Evolutionary conservation across 2,113 vertebrate genomes (phyloP).

Genomic region (Amphilophus citrinellus): DNA sequence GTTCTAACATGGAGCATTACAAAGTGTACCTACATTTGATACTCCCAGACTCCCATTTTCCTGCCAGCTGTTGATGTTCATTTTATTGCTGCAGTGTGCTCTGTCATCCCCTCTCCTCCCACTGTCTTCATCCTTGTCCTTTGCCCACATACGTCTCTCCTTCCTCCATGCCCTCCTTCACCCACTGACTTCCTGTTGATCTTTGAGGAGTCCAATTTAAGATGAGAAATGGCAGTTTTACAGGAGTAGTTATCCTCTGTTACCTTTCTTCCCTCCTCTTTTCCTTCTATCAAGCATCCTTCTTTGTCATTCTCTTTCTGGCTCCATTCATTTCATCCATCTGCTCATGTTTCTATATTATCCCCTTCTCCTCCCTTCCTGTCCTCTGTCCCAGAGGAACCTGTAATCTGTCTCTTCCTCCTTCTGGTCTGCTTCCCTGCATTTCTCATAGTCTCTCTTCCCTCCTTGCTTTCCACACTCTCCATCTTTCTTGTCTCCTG

Average conservation of each 20-base stretch:
- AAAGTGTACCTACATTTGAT: not conserved
- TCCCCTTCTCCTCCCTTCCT: conserved; percentile 54
- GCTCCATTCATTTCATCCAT: conserved; percentile 28
- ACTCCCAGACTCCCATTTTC: not conserved
- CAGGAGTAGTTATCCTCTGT: not conserved
- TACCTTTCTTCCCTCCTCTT: not conserved
- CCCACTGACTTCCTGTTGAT: conserved; percentile 12
- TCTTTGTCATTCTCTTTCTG: not conserved
- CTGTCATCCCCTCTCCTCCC: conserved; percentile 30
- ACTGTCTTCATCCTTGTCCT: conserved; percentile 44
- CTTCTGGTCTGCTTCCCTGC: conserved; percentile 25
- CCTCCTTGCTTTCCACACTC: not conserved
- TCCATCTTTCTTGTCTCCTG: conserved; percentile 7
- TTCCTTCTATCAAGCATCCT: not conserved
- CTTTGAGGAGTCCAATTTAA: not conserved
- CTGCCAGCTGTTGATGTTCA: conserved; percentile 24
- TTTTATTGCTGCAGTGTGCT: conserved; percentile 44
- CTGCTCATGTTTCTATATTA: conserved; percentile 48
- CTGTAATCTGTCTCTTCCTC: conserved; percentile 51
- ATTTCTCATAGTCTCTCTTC: conserved; percentile 10
- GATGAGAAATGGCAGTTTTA: conserved; percentile 11
- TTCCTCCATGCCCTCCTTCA: conserved; percentile 31
- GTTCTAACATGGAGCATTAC: not conserved
- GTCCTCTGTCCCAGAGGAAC: conserved; percentile 60
- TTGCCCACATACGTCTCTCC: conserved; percentile 43